Conservation (phyloP, 1,140 invertebrate genomes). For the Ceratoteleas bidentatus region DNA sequence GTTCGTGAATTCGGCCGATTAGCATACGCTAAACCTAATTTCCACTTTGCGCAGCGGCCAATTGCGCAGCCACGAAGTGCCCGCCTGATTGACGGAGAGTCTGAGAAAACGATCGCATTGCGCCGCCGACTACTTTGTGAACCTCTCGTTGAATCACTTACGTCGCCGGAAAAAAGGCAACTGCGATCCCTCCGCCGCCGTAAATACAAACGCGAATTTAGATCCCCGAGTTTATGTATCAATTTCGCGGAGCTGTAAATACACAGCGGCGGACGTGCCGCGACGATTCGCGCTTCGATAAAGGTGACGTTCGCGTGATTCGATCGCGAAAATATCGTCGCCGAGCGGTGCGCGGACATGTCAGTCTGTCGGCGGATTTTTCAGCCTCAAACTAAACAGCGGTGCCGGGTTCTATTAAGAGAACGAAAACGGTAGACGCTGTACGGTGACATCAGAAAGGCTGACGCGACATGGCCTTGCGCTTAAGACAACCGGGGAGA, state of each 20-base stretch:
- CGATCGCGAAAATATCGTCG: conserved; percentile 49
- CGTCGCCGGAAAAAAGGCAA: too few species aligned
- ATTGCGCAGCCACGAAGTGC: conserved; percentile 8
- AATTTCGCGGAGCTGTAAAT: conserved; percentile 28
- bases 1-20: conserved; percentile 14
- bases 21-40: conserved; percentile 22
- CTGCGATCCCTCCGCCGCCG: too few species aligned
- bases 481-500: conserved; percentile 68
- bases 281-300: conserved; percentile 22
- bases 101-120: background rate
- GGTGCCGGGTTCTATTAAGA: conserved; percentile 77
- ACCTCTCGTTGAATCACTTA: conserved; percentile 25
- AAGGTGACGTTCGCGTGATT: conserved; percentile 22
- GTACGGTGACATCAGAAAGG: conserved; percentile 74
- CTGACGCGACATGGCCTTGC: conserved; percentile 77
- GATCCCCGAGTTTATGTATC: conserved; percentile 32
- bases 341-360: conserved; percentile 43
- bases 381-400: conserved; percentile 56
- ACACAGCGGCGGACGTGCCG: conserved; percentile 1
- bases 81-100: background rate
- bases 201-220: conserved; percentile 27
- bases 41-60: conserved; percentile 21
- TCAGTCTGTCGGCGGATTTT: conserved; percentile 64
- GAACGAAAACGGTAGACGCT: conserved; percentile 72
- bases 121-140: background rate